phyloP scores from a whole-genome alignment of 2,113 vertebrate genomes.

The Bubalus kerabau region DNA sequence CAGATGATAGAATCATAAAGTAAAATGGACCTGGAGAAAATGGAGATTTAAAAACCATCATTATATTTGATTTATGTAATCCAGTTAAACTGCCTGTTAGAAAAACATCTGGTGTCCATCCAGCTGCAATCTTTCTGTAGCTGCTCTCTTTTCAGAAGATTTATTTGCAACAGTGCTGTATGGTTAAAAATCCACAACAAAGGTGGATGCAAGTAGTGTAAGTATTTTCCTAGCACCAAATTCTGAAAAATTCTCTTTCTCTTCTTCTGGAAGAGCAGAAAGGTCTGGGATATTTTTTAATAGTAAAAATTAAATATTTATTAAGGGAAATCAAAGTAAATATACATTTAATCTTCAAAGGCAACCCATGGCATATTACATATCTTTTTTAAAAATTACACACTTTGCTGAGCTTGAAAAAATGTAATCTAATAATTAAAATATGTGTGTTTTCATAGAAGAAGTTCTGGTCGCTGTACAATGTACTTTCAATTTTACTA shows the following conservation, averaged over 20 bases:
- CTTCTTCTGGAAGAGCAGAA: not conserved
- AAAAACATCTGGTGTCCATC: slow-evolving; percentile 9
- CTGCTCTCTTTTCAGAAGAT: not conserved
- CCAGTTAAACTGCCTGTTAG: slow-evolving; percentile 22
- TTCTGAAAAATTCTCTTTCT: not conserved
- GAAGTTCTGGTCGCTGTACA: not conserved
- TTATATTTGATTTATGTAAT: slow-evolving; percentile 40
- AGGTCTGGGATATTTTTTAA: not conserved
- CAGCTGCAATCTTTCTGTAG: slow-evolving; percentile 8
- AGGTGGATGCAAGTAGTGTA: not conserved
- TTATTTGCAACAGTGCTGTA: not conserved
- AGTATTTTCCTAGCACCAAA: not conserved
- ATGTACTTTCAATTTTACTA: not conserved
- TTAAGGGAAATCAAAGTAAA: not conserved
- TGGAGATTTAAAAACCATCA: slow-evolving; percentile 43
- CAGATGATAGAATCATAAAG: not conserved
- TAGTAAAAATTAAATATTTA: not conserved
- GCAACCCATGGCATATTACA: not conserved
- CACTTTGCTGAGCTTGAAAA: not conserved
- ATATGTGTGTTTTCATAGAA: not conserved
- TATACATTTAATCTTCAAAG: not conserved
- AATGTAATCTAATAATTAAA: not conserved
- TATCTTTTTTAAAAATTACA: not conserved
- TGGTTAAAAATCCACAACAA: not conserved
- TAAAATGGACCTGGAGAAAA: not conserved